Evolutionary conservation across 2,888 invertebrate genomes (phyloP), one percentile per base, ranked within the genome.

Genomic region (Microctonus brassicae): DNA sequence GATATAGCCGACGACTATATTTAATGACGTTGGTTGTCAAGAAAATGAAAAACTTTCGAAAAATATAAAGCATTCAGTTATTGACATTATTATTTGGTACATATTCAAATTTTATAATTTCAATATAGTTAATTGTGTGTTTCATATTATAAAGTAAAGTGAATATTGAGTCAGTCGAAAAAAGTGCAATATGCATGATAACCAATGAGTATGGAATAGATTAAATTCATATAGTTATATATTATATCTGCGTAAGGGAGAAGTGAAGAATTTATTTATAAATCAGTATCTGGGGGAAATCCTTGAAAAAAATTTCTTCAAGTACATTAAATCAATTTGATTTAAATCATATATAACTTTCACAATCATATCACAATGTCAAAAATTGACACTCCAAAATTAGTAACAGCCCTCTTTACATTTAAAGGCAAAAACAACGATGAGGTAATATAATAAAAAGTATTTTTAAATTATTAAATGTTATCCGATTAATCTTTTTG

Each of bases 341-440:
- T 33, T 11, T 36, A 13, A 36, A 53, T 26, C 22, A n/a, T n/a
- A n/a, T 11, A 34, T 36, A 36, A 20, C 29, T 42, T 39, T 29
- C 36, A n/a, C 33, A 29, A 66, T 55, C 3, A 10, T 36, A 36
- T 11, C 66, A 73, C 57, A 73, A 86, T 86, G 86, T 83, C 86
- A 73, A 87, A 86, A 70, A 70, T 77, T 61, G 87, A 86, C 61
- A 72, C 79, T 60, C 85, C 87, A 62, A 86, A 85, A 76, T 79
- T 95, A 83, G 98, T 98, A 68, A 94, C 95, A 88, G 97, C 98
- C 73, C 91, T 97, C 81, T 97, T 95, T 89, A 93, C 95, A 73
- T 99, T 98, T 88, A 96, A 95, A 89, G 98, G 97, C 77, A 94
- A 94, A 86, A 98, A 99, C 87, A 99, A 98, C 89, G 71, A 71